Evolutionary conservation across 2,888 invertebrate species (phyloP).

Genomic region (Calameuta pallipes): DNA sequence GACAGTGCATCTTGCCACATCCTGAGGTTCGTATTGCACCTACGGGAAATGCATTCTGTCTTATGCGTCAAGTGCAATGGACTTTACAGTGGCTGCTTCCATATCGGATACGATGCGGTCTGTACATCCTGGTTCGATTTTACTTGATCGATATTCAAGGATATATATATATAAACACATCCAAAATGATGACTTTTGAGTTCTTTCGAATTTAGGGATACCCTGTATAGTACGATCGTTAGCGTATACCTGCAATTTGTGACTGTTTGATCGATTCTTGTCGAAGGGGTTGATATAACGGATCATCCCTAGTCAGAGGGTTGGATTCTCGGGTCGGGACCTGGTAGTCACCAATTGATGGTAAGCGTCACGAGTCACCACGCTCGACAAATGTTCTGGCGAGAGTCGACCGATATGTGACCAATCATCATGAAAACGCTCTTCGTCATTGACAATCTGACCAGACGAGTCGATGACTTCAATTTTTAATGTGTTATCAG

Average conservation of each 20-base stretch:
- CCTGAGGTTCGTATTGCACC: slow-evolving; percentile 51
- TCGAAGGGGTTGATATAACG: slow-evolving; percentile 15
- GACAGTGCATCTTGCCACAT: slow-evolving; percentile 45
- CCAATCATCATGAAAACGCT: slow-evolving; percentile 56
- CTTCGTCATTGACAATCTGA: slow-evolving; percentile 44
- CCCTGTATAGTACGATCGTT: not conserved
- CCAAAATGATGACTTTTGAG: too few relatives aligned
- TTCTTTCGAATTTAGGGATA: too few relatives aligned
- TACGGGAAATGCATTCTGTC: not conserved
- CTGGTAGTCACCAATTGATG: slow-evolving; percentile 56
- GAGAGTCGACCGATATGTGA: slow-evolving; percentile 47
- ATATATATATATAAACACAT: not conserved
- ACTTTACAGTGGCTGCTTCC: not conserved
- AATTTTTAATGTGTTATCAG: not conserved
- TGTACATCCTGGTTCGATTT: not conserved
- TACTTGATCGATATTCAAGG: not conserved
- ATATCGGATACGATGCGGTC: not conserved
- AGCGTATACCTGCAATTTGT: not conserved
- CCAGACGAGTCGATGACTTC: slow-evolving; percentile 17
- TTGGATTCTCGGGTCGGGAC: slow-evolving; percentile 31
- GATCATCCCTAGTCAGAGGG: slow-evolving; percentile 9
- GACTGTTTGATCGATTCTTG: slow-evolving; percentile 21
- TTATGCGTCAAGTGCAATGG: not conserved
- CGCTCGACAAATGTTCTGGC: slow-evolving; percentile 59
- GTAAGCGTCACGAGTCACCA: slow-evolving; percentile 60